A percentile compares a stretch with the other conserved stretches of the same genome.
These are phyloP conservation scores for Druceiella hillmani DNA, from an alignment of 2,888 invertebrate species.

Conservation along the genomic window DNA sequence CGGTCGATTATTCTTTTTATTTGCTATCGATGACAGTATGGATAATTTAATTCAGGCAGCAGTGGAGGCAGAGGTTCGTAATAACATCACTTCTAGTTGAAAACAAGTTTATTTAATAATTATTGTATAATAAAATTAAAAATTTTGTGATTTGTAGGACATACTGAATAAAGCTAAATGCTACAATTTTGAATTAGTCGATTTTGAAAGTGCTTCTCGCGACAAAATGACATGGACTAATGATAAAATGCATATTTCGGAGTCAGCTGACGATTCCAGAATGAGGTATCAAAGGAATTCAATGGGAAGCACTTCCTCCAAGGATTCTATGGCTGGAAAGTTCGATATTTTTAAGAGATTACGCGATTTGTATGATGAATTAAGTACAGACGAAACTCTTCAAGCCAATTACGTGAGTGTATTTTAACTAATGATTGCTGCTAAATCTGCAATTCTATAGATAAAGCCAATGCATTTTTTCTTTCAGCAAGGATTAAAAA, in stretches of 20 bases:
- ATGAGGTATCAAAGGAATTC: constrained; percentile 46
- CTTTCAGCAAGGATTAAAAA: constrained; percentile 54
- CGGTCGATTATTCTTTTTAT: constrained; percentile 41
- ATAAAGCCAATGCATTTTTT: too few species aligned
- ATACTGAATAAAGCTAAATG: constrained; percentile 49
- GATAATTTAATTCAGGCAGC: constrained; percentile 55
- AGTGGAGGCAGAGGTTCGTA: constrained; percentile 51
- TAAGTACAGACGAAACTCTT: constrained; percentile 43
- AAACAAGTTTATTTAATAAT: too few species aligned
- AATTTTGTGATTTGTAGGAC: constrained; percentile 34
- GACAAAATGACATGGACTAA: constrained; percentile 53
- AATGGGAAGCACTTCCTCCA: constrained; percentile 33
- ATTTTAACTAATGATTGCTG: constrained; percentile 2
- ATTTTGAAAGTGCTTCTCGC: constrained; percentile 45
- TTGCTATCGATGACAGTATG: constrained; percentile 51
- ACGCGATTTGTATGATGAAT: constrained; percentile 45
- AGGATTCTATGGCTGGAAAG: constrained; percentile 32
- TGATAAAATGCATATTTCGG: constrained; percentile 48
- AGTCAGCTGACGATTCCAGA: constrained; percentile 46
- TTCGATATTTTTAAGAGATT: constrained; percentile 50
- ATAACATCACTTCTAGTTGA: constrained; percentile 35
- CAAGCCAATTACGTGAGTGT: constrained; percentile 45
- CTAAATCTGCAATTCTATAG: too few species aligned
- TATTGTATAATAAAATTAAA: neutral
- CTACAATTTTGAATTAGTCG: constrained; percentile 45